Conservation (phyloP, 2,113 vertebrate genomes). For the Halcyon malimbica region DNA sequence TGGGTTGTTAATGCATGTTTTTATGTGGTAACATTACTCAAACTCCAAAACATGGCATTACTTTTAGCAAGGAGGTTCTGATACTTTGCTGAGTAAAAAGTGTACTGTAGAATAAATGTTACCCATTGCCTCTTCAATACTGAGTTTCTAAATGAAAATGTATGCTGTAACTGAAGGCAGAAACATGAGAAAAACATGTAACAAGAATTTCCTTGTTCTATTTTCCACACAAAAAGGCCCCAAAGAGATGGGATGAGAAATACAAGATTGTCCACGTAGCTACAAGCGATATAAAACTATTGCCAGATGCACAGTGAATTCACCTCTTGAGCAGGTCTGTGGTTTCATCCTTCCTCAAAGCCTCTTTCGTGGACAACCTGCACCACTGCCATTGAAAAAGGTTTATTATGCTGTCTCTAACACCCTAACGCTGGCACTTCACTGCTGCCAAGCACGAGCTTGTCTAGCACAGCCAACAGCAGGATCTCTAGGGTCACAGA, state of each 20-base stretch:
- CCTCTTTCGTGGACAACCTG: neutral
- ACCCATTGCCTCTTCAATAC: neutral
- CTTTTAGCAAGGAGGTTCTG: neutral
- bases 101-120: neutral
- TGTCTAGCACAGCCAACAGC: neutral
- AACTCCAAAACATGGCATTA: neutral
- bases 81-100: neutral
- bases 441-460: neutral
- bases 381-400: neutral
- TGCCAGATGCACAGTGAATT: neutral
- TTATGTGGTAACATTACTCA: slow-evolving; percentile 6
- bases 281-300: neutral
- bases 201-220: neutral
- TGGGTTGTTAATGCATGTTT: slow-evolving; percentile 7
- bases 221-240: neutral
- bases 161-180: neutral
- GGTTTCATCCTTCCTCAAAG: neutral
- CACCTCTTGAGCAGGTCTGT: neutral
- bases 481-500: neutral
- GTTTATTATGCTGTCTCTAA: neutral
- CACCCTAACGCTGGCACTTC: neutral
- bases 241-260: neutral
- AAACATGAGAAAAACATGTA: neutral
- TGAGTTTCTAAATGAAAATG: neutral
- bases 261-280: no score